Base-by-base conservation (phyloP, 2,797 vertebrate species). In the Margarornis squamiger region DNA sequence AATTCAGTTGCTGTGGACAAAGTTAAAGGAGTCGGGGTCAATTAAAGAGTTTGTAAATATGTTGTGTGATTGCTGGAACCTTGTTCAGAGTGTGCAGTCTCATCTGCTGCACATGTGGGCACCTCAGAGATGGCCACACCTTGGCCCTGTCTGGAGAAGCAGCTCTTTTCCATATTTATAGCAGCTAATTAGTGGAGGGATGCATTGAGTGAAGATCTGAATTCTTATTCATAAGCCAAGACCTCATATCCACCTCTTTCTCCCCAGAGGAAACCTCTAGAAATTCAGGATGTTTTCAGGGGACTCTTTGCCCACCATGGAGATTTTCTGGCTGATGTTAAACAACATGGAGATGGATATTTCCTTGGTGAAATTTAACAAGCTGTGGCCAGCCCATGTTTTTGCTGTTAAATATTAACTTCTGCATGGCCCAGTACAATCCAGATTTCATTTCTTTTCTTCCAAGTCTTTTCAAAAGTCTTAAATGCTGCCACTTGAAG, bases 181-280 rank as follows among this genome's bases (percentile, higher is more conserved):
- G 83, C 23, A 15, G 24, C 10, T 55, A 14, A 55, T 82, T 79
- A 57, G 18, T 5, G 8, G 62, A 39, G 29, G 19, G 13, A 18
- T 65, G 51, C 20, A 67, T 10, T 58, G 57, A 67, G 32, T 12
- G 63, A 66, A 55, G 46, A 59, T 43, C 16, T 54, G 15, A 41
- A 19, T 48, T 66, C 26, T 29, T 55, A 22, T 30, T 81, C 2
- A 0, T 32, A 10, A 76, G 6, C 22, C 0, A 4, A 63, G 39
- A 22, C 12, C 3, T 57, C 36, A 5, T 30, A 16, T 38, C 27
- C 9, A 52, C 48, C 2, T 29, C 59, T 46, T 49, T 27, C 6
- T 2, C 26, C 23, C 8, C 22, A 8, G 55, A 76, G 14, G 27
- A 75, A 92, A 43, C 18, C 22, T 51, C 21, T 18, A 79, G 65